Conservation (phyloP, 2,888 invertebrate genomes). For the Ashinkailepas kermadecensis region DNA sequence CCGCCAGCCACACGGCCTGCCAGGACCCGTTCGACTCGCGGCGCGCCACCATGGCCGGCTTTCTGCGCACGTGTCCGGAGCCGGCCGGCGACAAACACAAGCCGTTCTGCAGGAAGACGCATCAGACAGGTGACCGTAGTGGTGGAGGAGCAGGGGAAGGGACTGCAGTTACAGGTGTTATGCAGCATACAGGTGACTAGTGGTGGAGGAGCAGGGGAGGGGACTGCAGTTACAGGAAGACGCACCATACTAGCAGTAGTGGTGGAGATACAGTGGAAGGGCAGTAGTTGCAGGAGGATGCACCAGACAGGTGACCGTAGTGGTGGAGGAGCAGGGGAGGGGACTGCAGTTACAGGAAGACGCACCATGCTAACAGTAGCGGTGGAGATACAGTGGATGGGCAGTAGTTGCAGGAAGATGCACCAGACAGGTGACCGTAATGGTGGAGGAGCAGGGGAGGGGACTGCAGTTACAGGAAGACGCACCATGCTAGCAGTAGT, state of each 20-base stretch:
- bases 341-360: no score
- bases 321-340: no score
- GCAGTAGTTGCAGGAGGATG: neutral
- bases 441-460: no score
- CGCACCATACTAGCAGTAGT: neutral
- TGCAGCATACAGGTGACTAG: neutral
- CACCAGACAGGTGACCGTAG: no score
- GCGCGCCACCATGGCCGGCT: neutral
- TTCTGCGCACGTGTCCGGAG: neutral
- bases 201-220: neutral
- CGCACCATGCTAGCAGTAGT: no score
- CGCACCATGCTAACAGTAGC: no score
- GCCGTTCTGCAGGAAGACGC: neutral
- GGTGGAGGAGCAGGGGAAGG: neutral
- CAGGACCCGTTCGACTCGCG: neutral
- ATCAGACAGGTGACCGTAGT: neutral
- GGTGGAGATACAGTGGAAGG: neutral
- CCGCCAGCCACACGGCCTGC: neutral
- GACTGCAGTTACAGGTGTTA: neutral
- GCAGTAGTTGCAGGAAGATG: no score
- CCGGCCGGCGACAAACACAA: neutral
- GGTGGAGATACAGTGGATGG: no score
- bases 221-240: neutral
- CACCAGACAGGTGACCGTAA: no score
- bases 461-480: no score